phyloP scores from a whole-genome alignment of 2,797 vertebrate species.

The Poecilia velifera region DNA sequence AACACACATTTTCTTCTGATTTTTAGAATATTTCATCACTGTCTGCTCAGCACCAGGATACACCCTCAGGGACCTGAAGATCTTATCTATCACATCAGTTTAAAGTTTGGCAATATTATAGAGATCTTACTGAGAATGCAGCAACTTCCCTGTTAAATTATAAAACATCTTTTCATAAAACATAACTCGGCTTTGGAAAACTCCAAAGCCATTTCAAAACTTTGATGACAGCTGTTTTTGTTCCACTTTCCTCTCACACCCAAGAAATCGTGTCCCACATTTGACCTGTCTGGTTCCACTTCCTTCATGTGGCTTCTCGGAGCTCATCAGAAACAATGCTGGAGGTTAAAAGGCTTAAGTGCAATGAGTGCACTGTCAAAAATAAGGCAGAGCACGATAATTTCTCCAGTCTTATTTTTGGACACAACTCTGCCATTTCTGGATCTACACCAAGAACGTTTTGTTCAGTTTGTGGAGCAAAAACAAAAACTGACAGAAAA shows the following conservation, averaged over 20 bases:
- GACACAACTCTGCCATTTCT: constrained; percentile 34
- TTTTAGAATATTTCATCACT: constrained; percentile 67
- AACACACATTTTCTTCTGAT: constrained; percentile 23
- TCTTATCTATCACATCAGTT: constrained; percentile 40
- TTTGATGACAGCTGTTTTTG: constrained; percentile 46
- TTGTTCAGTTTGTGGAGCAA: constrained; percentile 20
- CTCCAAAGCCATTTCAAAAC: constrained; percentile 47
- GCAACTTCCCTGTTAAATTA: constrained; percentile 27
- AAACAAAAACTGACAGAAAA: constrained; percentile 15
- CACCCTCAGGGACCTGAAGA: constrained; percentile 44
- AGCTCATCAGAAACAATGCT: constrained; percentile 23
- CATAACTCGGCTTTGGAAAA: constrained; percentile 25
- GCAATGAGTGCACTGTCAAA: constrained; percentile 11
- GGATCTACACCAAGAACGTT: constrained; percentile 36
- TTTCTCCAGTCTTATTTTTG: constrained; percentile 28
- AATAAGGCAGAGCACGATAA: constrained; percentile 1
- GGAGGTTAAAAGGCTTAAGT: constrained; percentile 27
- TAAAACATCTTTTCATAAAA: constrained; percentile 28
- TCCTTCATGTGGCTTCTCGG: constrained; percentile 30
- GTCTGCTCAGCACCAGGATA: constrained; percentile 42
- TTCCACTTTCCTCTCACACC: constrained; percentile 37
- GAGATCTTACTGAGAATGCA: constrained; percentile 37
- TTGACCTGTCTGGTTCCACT: constrained; percentile 43
- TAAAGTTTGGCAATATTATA: constrained; percentile 33
- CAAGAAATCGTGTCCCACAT: constrained; percentile 28